A percentile compares a stretch with the other conserved stretches of the same genome.
Conservation (phyloP, 2,113 vertebrate genomes). For the Tetrax tetrax region DNA sequence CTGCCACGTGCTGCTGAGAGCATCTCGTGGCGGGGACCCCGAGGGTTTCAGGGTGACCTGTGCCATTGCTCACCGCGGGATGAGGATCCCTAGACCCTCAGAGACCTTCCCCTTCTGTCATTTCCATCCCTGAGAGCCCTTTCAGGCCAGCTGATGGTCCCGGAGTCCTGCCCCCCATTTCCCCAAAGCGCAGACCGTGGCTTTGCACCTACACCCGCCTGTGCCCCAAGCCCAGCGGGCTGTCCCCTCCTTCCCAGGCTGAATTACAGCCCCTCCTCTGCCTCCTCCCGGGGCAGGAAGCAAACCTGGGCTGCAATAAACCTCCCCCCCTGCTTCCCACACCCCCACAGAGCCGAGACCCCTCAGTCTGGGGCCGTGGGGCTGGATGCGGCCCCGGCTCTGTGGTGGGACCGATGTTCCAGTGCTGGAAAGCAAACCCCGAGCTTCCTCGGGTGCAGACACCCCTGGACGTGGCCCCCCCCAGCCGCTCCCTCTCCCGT, state of each 20-base stretch:
- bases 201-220: not conserved
- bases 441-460: not conserved
- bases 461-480: not conserved
- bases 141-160: not conserved
- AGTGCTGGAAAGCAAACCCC: not conserved
- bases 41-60: not conserved
- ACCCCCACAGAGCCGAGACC: fast-evolving
- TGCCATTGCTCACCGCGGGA: fast-evolving
- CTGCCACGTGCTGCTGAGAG: not conserved
- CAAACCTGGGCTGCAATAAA: not conserved
- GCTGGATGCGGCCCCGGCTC: not conserved
- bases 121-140: not conserved
- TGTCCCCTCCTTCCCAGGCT: not conserved
- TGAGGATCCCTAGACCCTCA: not conserved
- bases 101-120: not conserved
- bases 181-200: not conserved
- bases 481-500: fast-evolving
- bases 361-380: fast-evolving
- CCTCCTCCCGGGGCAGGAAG: not conserved
- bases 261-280: not conserved
- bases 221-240: not conserved
- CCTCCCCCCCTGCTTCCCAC: not conserved
- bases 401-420: not conserved
- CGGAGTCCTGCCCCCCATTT: not conserved
- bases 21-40: fast-evolving